Conservation (phyloP, 2,888 invertebrate genomes). For the Meteorus colon region DNA sequence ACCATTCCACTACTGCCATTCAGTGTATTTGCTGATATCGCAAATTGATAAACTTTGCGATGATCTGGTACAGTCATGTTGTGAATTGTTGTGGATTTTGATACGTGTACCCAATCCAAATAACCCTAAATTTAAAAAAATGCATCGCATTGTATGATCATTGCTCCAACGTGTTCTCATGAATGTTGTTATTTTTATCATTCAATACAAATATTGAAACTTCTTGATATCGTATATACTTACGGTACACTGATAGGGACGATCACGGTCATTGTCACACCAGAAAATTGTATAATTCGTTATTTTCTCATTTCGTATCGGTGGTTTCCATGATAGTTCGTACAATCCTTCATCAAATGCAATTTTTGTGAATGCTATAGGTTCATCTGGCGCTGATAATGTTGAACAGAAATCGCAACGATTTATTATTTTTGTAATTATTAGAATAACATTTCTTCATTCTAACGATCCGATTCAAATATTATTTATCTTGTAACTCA, state of each 20-base stretch:
- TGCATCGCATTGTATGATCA: not conserved
- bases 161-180: not conserved
- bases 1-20: conserved; percentile 86
- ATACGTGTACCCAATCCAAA: conserved; percentile 77
- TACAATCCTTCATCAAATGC: conserved; percentile 83
- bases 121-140: conserved; percentile 73
- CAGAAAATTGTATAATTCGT: conserved; percentile 88
- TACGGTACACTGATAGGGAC: conserved; percentile 77
- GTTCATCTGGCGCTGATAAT: conserved; percentile 72
- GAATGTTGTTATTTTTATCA: conserved; percentile 4
- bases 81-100: conserved; percentile 74
- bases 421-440: conserved; percentile 4
- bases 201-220: not conserved
- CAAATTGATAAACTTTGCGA: conserved; percentile 81
- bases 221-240: conserved; percentile 49
- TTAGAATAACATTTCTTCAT: conserved; percentile 7
- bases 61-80: conserved; percentile 79
- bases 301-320: conserved; percentile 74
- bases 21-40: conserved; percentile 85
- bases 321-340: conserved; percentile 84
- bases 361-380: conserved; percentile 82
- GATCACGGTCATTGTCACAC: conserved; percentile 78
- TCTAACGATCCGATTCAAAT: conserved; percentile 1
- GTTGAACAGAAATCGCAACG: conserved; percentile 19
- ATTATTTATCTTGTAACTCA: conserved; percentile 62